Base-by-base conservation (phyloP, 2,113 vertebrate species). In the Ailurus styani region DNA sequence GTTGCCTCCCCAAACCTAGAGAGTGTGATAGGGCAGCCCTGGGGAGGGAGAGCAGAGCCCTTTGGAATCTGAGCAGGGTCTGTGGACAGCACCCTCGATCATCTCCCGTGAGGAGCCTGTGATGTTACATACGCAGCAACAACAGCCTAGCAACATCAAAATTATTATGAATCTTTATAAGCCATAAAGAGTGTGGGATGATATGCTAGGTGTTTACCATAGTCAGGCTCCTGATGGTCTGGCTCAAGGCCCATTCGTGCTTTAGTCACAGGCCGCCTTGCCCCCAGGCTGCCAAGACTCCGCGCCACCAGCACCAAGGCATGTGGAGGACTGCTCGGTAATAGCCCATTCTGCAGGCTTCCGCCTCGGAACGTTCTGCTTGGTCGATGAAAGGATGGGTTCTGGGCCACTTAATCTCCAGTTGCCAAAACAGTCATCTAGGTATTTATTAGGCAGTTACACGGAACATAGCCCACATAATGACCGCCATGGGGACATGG, bases 351-450 rank as follows among this genome's bases (percentile, higher is more conserved):
- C 54, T 81, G 57, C 7, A 73, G 72, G 50, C 77, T 95, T 93
- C 73, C 50, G n/a, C 70, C 40, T 90, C 73, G 75, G 96, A 88
- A 95, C 9, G 21, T 96, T 97, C 91, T 96, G 86, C 97, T 95
- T 95, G 77, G 68, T 64, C 82, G 92, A 95, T 95, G 86, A 97
- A 91, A 96, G 95, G 95, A 86, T 50, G 25, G 55, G 87, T 91
- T 82, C 88, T 88, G 73, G 95, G 55, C 37, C 47, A 79, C 73
- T 84, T 83, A n/a, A 72, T 95, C 82, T 95, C 82, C 23, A 7
- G n/a, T 78, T 90, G 79, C 66, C 57, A 77, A 93, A 97, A 70
- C 21, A 81, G 91, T 86, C 70, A 91, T 86, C 72, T 73, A 81
- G 14, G 78, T 66, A 54, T 96, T 97, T 95, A 97, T 94, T 96